These are phyloP conservation scores for Nothobranchius kuhntae DNA, from an alignment of 2,113 vertebrate species.

Conservation along the genomic window DNA sequence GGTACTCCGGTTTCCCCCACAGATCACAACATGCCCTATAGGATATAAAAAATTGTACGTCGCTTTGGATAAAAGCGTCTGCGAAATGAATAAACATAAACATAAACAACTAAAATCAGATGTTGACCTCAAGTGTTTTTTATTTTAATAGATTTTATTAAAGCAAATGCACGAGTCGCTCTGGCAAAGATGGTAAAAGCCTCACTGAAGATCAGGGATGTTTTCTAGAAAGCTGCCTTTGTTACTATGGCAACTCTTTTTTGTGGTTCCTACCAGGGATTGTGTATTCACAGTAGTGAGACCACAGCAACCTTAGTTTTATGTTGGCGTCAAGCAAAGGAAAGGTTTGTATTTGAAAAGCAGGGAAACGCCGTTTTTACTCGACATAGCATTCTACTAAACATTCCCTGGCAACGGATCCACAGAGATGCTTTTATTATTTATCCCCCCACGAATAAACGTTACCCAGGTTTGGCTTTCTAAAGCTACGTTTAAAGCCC, in stretches of 20 bases:
- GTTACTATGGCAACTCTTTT: conserved; percentile 51
- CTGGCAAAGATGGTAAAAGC: conserved; percentile 6
- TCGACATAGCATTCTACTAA: not conserved
- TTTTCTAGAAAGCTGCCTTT: not conserved
- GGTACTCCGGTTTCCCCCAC: no score
- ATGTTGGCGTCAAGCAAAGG: conserved; percentile 11
- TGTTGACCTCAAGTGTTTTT: not conserved
- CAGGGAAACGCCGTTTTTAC: not conserved
- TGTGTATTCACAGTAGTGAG: conserved; percentile 17
- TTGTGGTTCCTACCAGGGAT: conserved; percentile 22
- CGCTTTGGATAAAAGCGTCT: no score
- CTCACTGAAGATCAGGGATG: not conserved
- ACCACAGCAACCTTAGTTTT: conserved; percentile 16
- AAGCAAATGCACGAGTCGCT: not conserved
- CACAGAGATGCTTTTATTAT: conserved; percentile 1
- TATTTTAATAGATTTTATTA: not conserved
- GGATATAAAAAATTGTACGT: no score
- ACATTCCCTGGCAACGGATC: conserved; percentile 11
- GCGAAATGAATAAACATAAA: no score
- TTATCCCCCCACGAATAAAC: not conserved
- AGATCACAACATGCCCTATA: no score
- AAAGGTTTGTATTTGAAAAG: conserved; percentile 12
- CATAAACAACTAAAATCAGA: conserved; percentile 1
- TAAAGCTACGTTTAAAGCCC: not conserved
- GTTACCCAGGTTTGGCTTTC: not conserved